Percentiles rank a stretch among this genome's conserved stretches.
These are phyloP conservation scores for Sebastes cheni DNA, from an alignment of 2,797 vertebrate species.

Conservation along the genomic window DNA sequence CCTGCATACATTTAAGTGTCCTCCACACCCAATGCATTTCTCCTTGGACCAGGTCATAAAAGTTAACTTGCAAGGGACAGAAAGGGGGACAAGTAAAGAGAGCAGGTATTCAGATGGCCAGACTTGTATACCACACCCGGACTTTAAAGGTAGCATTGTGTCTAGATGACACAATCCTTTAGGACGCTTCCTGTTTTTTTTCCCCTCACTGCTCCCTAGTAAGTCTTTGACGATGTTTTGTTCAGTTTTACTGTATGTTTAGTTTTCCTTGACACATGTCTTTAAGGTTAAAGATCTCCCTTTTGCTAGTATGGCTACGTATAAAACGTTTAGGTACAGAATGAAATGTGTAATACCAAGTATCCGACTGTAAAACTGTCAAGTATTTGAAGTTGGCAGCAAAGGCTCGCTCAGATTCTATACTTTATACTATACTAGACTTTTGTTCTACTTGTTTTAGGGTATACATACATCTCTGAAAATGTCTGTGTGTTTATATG, in stretches of 20 bases:
- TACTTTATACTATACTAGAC: background rate
- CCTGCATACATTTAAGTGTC: constrained; percentile 35
- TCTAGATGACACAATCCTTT: constrained; percentile 9
- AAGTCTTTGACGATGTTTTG: constrained; percentile 2
- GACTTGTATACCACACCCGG: constrained; percentile 46
- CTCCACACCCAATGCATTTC: constrained; percentile 49
- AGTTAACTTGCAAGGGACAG: constrained; percentile 28
- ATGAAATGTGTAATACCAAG: background rate
- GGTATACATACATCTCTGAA: background rate
- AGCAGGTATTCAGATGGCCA: constrained; percentile 40
- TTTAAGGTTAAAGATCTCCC: background rate
- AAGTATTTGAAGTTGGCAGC: background rate
- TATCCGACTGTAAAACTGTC: background rate
- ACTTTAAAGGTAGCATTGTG: constrained; percentile 48
- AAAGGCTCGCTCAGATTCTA: background rate
- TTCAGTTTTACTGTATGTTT: background rate
- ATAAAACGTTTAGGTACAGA: background rate
- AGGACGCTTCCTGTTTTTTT: constrained; percentile 8
- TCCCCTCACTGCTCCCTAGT: constrained; percentile 5
- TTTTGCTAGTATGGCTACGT: background rate
- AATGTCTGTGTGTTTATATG: background rate
- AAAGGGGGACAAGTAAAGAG: constrained; percentile 41
- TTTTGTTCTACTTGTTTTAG: background rate
- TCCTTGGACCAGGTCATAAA: constrained; percentile 45
- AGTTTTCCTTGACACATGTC: background rate